Evolutionary conservation across 2,888 invertebrate genomes (phyloP).

Genomic region (Baronia brevicornis): DNA sequence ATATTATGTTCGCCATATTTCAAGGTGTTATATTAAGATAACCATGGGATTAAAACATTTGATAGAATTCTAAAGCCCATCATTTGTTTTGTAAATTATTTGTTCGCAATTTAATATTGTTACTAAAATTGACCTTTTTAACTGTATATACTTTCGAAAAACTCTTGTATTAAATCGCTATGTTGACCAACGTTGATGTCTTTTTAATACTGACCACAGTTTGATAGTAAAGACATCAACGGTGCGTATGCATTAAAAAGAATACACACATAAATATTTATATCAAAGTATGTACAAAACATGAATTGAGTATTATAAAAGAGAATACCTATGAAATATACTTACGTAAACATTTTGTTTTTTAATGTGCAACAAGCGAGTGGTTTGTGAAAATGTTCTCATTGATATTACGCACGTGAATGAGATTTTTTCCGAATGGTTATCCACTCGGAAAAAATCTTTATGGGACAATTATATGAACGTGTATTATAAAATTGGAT

Average conservation of each 20-base stretch:
- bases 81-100: too few relatives aligned
- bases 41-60: too few relatives aligned
- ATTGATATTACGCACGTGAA: too few relatives aligned
- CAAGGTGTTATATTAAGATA: too few relatives aligned
- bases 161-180: constrained; percentile 1
- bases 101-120: not conserved
- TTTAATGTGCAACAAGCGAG: too few relatives aligned
- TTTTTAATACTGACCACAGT: constrained; percentile 34
- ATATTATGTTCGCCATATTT: too few relatives aligned
- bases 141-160: not conserved
- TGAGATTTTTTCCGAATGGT: too few relatives aligned
- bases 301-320: not conserved
- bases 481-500: constrained; percentile 8
- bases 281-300: not conserved
- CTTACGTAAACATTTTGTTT: too few relatives aligned
- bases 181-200: constrained; percentile 43
- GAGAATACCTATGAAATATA: too few relatives aligned
- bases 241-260: constrained; percentile 17
- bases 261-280: not conserved
- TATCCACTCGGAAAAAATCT: too few relatives aligned
- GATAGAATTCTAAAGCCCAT: too few relatives aligned
- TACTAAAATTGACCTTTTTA: not conserved
- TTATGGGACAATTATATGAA: constrained; percentile 16
- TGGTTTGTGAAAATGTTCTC: too few relatives aligned
- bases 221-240: constrained; percentile 53